Percentiles rank a stretch among this genome's conserved stretches.
These are phyloP conservation scores for Champsocephalus gunnari DNA, from an alignment of 2,797 vertebrate genomes.

Conservation along the genomic window DNA sequence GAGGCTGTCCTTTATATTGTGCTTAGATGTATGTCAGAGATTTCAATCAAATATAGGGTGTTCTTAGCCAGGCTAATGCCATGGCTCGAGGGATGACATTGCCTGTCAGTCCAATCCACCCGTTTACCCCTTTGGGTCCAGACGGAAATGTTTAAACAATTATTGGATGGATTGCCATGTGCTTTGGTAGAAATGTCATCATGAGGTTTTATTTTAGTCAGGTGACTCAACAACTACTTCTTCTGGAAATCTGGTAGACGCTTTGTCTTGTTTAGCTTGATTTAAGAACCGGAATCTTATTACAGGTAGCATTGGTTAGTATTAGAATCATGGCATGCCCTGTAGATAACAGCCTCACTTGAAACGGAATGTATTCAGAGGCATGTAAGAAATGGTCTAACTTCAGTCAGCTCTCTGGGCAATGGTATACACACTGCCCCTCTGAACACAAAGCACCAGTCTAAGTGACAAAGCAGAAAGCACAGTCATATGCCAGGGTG, in stretches of 20 bases:
- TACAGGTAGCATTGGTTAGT: not conserved
- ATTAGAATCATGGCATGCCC: not conserved
- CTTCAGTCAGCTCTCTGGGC: conserved; percentile 21
- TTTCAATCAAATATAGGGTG: not conserved
- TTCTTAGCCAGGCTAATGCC: not conserved
- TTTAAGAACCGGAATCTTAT: not conserved
- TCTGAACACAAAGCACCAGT: conserved; percentile 65
- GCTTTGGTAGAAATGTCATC: not conserved
- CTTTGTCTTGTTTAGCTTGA: not conserved
- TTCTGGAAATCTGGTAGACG: not conserved
- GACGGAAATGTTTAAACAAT: not conserved
- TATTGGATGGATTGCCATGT: not conserved
- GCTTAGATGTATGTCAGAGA: not conserved
- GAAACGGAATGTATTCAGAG: conserved; percentile 6
- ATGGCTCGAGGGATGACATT: not conserved
- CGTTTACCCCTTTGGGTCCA: not conserved
- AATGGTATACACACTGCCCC: conserved; percentile 32
- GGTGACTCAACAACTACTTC: not conserved
- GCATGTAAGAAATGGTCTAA: conserved; percentile 16
- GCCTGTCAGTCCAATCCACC: not conserved
- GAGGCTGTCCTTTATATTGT: no score
- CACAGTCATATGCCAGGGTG: conserved; percentile 61
- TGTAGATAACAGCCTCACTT: conserved; percentile 1
- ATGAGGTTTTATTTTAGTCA: not conserved
- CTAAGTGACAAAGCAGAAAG: conserved; percentile 67